These are phyloP conservation scores for Rhagoletis pomonella DNA, from an alignment of 1,140 invertebrate genomes.

Conservation along the genomic window DNA sequence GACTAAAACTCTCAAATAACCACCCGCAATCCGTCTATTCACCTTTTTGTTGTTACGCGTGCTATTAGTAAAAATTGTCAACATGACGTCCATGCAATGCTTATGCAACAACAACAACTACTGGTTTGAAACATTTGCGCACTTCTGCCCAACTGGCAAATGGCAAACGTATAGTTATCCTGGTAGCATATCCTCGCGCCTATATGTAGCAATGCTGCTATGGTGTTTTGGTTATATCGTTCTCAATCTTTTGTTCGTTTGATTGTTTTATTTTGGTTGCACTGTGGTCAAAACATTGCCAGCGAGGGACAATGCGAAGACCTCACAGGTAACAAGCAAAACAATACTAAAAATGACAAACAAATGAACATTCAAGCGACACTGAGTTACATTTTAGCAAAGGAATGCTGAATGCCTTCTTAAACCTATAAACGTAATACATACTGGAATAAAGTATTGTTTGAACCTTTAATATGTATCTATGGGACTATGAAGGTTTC, in stretches of 20 bases:
- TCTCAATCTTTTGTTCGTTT: not conserved
- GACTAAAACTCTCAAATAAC: not conserved
- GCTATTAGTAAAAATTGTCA: conserved; percentile 39
- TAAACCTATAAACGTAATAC: too few species aligned
- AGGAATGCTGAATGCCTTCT: not conserved
- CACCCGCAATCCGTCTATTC: not conserved
- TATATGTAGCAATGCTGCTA: not conserved
- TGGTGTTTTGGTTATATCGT: conserved; percentile 31
- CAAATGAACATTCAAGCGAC: not conserved
- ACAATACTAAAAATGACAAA: conserved; percentile 15
- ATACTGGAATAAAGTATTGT: too few species aligned
- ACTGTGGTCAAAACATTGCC: conserved; percentile 31
- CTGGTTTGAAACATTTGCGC: not conserved
- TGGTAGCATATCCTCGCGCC: conserved; percentile 12
- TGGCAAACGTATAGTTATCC: conserved; percentile 22
- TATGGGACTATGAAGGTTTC: too few species aligned
- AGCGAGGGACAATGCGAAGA: not conserved
- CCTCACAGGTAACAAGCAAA: not conserved
- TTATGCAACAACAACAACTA: not conserved
- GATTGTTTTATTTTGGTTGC: conserved; percentile 6
- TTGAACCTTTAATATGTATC: too few species aligned
- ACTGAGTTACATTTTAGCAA: not conserved
- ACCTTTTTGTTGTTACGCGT: not conserved
- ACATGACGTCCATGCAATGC: not conserved
- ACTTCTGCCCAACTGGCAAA: conserved; percentile 25